phyloP scores from a whole-genome alignment of 1,140 invertebrate genomes.

The Zaprionus kolodkinae region DNA sequence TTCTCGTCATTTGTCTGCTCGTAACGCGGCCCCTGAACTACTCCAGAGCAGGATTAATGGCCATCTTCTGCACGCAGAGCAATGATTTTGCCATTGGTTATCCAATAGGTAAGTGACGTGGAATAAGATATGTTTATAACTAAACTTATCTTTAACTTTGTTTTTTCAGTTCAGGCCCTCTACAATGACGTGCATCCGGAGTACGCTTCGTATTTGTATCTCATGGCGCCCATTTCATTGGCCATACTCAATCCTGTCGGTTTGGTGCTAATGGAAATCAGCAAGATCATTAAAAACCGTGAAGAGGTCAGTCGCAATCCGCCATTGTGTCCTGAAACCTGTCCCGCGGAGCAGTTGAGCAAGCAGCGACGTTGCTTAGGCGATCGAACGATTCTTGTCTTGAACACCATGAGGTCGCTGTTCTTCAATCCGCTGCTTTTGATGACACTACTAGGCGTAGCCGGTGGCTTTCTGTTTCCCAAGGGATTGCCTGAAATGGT shows the following conservation, averaged over 20 bases:
- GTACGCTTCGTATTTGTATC: constrained; percentile 95
- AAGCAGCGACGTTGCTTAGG: constrained; percentile 68
- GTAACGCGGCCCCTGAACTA: constrained; percentile 92
- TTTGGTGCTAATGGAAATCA: constrained; percentile 95
- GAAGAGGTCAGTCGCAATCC: constrained; percentile 69
- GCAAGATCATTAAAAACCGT: constrained; percentile 86
- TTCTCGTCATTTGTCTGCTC: constrained; percentile 91
- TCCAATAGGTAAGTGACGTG: constrained; percentile 94
- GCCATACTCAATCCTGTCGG: constrained; percentile 97
- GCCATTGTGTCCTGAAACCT: constrained; percentile 71
- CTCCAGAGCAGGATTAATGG: constrained; percentile 94
- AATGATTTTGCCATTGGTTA: constrained; percentile 99
- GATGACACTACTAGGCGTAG: constrained; percentile 96
- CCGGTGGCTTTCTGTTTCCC: constrained; percentile 93
- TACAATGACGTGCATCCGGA: constrained; percentile 93
- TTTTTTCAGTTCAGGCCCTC: constrained; percentile 89
- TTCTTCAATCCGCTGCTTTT: constrained; percentile 95
- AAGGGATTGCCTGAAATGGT: constrained; percentile 91
- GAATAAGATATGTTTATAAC: background rate
- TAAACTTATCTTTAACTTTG: background rate
- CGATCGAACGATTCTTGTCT: constrained; percentile 83
- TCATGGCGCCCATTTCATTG: constrained; percentile 97
- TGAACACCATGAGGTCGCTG: constrained; percentile 88
- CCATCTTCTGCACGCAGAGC: constrained; percentile 98
- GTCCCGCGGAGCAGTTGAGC: constrained; percentile 72